These are phyloP conservation scores for Octonoba sinensis DNA, from an alignment of 2,888 invertebrate genomes.

Conservation along the genomic window DNA sequence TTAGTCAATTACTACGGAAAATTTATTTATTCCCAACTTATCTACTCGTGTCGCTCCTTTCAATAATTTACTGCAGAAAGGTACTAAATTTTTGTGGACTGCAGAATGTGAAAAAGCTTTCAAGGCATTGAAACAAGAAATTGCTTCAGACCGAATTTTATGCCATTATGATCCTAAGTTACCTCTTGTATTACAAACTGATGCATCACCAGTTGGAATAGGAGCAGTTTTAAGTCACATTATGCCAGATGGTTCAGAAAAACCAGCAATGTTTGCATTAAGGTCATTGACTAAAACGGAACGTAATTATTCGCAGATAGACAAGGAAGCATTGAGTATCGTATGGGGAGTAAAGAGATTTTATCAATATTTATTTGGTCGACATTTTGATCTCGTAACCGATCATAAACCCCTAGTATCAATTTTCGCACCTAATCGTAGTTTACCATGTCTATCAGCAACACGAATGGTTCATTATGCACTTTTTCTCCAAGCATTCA, in stretches of 20 bases:
- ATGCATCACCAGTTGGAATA: slow-evolving; percentile 69
- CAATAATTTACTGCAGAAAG: slow-evolving; percentile 43
- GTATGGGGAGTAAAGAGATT: slow-evolving; percentile 69
- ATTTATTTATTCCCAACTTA: slow-evolving; percentile 46
- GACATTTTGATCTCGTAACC: slow-evolving; percentile 46
- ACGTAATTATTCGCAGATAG: slow-evolving; percentile 69
- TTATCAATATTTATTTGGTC: slow-evolving; percentile 68
- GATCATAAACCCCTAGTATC: slow-evolving; percentile 47
- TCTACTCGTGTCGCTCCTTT: slow-evolving; percentile 37
- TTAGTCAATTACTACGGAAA: slow-evolving; percentile 45
- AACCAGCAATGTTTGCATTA: slow-evolving; percentile 71
- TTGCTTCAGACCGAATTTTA: slow-evolving; percentile 61
- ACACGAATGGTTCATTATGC: slow-evolving; percentile 46
- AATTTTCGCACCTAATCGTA: slow-evolving; percentile 49
- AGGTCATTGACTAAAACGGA: slow-evolving; percentile 68
- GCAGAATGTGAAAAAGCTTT: slow-evolving; percentile 42
- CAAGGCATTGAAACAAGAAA: slow-evolving; percentile 36
- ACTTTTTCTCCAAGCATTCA: slow-evolving; percentile 48
- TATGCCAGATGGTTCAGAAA: slow-evolving; percentile 69
- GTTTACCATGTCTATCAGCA: slow-evolving; percentile 49
- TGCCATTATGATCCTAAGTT: slow-evolving; percentile 67
- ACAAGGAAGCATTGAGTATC: slow-evolving; percentile 70
- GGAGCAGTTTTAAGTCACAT: slow-evolving; percentile 70
- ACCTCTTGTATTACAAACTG: slow-evolving; percentile 68
- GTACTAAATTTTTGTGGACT: slow-evolving; percentile 42